phyloP scores from a whole-genome alignment of 2,888 invertebrate genomes.

The Drosophila rubida region DNA sequence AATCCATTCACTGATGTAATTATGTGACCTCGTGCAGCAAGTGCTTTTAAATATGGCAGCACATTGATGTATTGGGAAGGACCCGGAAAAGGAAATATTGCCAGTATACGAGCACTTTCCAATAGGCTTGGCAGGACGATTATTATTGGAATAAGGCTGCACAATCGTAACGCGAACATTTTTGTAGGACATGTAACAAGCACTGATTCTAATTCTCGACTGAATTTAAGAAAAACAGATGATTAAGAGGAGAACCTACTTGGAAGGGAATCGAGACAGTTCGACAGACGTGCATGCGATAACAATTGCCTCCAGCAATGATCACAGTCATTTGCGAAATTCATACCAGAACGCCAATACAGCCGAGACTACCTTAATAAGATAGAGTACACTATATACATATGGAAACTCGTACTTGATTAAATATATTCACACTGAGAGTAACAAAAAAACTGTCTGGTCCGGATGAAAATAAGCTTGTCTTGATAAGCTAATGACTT shows the following conservation, averaged over 20 bases:
- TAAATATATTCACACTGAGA: too few relatives aligned
- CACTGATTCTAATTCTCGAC: slow-evolving; percentile 28
- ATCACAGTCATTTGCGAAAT: slow-evolving; percentile 23
- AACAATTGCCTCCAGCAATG: slow-evolving; percentile 24
- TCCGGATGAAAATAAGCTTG: neutral
- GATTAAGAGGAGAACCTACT: neutral
- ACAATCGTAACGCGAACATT: slow-evolving; percentile 44
- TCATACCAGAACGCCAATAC: neutral
- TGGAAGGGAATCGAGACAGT: neutral
- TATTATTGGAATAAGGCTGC: slow-evolving; percentile 13
- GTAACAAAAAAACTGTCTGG: too few relatives aligned
- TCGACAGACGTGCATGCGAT: slow-evolving; percentile 49
- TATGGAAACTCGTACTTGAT: neutral
- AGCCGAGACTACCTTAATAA: neutral
- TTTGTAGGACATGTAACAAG: neutral
- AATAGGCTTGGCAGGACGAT: slow-evolving; percentile 23
- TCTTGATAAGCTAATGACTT: neutral
- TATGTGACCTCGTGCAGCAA: slow-evolving; percentile 83
- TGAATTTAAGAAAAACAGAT: slow-evolving; percentile 12
- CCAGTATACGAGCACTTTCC: slow-evolving; percentile 69
- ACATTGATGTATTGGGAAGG: slow-evolving; percentile 82
- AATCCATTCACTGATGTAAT: slow-evolving; percentile 82
- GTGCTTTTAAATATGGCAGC: slow-evolving; percentile 72
- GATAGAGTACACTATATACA: neutral
- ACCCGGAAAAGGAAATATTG: slow-evolving; percentile 75